Conservation (phyloP, 2,797 vertebrate genomes). For the Taeniopygia guttata region DNA sequence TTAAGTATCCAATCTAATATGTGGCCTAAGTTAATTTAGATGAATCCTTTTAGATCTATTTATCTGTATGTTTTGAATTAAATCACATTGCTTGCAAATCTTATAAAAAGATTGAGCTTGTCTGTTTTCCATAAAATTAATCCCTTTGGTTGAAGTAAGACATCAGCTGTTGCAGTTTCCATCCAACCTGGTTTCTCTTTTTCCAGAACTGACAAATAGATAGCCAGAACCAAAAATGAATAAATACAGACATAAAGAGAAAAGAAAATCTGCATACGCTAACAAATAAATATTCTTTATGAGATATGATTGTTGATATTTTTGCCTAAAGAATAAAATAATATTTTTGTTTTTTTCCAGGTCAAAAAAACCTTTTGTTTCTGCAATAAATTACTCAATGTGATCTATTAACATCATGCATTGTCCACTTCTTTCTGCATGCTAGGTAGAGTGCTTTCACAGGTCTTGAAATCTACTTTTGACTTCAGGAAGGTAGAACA, state of each 20-base stretch:
- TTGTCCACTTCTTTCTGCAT: background rate
- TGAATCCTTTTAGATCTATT: background rate
- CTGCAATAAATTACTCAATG: background rate
- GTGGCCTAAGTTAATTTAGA: background rate
- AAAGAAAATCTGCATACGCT: background rate
- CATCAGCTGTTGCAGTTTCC: background rate
- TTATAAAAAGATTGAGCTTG: background rate
- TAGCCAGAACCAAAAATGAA: background rate
- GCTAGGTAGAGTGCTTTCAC: background rate
- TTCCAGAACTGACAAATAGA: background rate
- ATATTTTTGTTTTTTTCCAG: background rate
- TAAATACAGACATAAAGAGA: background rate
- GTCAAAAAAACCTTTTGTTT: background rate
- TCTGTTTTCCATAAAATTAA: background rate
- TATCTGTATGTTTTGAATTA: background rate
- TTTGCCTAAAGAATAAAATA: background rate
- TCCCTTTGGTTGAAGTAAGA: background rate
- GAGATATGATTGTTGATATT: background rate
- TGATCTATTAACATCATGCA: fast-evolving
- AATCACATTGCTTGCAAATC: background rate
- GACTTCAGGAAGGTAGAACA: background rate
- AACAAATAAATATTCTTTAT: background rate
- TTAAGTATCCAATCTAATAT: background rate
- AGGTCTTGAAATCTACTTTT: background rate
- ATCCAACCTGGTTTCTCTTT: background rate